Evolutionary conservation across 2,888 invertebrate species (phyloP).

Genomic region (Phortica magna): DNA sequence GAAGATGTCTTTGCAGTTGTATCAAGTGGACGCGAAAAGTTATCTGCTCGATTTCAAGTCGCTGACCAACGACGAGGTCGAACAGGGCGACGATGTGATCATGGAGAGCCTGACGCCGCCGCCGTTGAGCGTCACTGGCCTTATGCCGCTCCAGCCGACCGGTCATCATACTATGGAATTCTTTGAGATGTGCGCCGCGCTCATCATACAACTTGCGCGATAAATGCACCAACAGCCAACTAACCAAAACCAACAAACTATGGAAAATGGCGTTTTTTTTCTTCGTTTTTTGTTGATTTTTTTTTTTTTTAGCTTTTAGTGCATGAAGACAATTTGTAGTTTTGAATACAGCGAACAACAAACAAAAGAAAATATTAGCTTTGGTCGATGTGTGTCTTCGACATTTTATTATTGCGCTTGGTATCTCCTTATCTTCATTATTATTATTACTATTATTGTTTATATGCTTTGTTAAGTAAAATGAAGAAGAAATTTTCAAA

Average conservation of each 20-base stretch:
- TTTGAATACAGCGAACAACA: background rate
- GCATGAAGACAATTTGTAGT: background rate
- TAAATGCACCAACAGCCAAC: constrained; percentile 76
- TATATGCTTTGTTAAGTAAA: no score
- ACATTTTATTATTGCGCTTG: no score
- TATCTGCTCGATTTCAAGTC: constrained; percentile 99
- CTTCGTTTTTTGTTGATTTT: no score
- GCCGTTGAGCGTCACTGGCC: constrained; percentile 61
- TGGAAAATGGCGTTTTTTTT: background rate
- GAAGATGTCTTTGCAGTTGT: constrained; percentile 99
- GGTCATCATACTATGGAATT: constrained; percentile 99
- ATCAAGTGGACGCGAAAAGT: constrained; percentile 99
- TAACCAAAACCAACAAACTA: background rate
- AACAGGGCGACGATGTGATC: constrained; percentile 78
- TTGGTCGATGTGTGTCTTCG: no score
- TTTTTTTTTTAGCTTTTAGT: background rate
- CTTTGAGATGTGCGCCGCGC: constrained; percentile 99
- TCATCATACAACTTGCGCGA: constrained; percentile 98
- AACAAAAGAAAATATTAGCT: background rate
- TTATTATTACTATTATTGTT: background rate
- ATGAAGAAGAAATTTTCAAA: no score
- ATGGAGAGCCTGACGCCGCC: constrained; percentile 78
- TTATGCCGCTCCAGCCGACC: constrained; percentile 78
- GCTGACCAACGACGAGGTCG: constrained; percentile 86
- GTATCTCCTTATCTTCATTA: background rate